Evolutionary conservation across 1,140 invertebrate genomes (phyloP).

Genomic region (Meloidogyne floridensis): DNA sequence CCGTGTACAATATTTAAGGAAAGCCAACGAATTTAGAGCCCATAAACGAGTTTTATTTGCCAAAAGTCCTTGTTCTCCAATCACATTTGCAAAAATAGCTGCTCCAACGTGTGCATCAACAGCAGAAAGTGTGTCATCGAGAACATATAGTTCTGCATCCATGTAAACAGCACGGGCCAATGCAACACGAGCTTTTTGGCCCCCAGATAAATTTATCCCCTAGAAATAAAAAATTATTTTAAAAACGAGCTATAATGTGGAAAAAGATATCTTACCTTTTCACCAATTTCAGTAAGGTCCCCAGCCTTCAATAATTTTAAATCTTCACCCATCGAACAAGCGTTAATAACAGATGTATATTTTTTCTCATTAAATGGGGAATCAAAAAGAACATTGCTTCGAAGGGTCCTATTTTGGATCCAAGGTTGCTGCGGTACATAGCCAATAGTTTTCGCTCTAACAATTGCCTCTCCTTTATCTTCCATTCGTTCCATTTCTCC

Average conservation of each 20-base stretch:
- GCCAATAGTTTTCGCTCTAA: constrained; percentile 61
- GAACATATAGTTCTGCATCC: constrained; percentile 59
- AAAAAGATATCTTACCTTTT: constrained; percentile 49
- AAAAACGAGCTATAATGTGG: neutral
- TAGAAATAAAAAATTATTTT: constrained; percentile 34
- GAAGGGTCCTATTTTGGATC: constrained; percentile 69
- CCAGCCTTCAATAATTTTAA: constrained; percentile 51
- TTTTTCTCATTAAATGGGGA: constrained; percentile 33
- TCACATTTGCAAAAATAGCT: constrained; percentile 68
- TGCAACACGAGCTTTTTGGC: constrained; percentile 72
- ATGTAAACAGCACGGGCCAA: constrained; percentile 67
- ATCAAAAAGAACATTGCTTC: constrained; percentile 52
- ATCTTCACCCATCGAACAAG: constrained; percentile 54
- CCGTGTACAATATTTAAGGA: constrained; percentile 39
- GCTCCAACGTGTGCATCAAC: constrained; percentile 66
- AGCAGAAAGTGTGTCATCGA: constrained; percentile 61
- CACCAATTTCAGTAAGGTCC: constrained; percentile 62
- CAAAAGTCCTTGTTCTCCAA: constrained; percentile 59
- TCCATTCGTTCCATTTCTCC: constrained; percentile 38
- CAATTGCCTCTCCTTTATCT: constrained; percentile 14
- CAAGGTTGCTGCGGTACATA: constrained; percentile 71
- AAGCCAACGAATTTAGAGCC: constrained; percentile 46
- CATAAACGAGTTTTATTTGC: constrained; percentile 50
- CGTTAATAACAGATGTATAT: constrained; percentile 47
- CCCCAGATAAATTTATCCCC: constrained; percentile 70